phyloP scores from a whole-genome alignment of 2,888 invertebrate species.

The Drosophila monieri region DNA sequence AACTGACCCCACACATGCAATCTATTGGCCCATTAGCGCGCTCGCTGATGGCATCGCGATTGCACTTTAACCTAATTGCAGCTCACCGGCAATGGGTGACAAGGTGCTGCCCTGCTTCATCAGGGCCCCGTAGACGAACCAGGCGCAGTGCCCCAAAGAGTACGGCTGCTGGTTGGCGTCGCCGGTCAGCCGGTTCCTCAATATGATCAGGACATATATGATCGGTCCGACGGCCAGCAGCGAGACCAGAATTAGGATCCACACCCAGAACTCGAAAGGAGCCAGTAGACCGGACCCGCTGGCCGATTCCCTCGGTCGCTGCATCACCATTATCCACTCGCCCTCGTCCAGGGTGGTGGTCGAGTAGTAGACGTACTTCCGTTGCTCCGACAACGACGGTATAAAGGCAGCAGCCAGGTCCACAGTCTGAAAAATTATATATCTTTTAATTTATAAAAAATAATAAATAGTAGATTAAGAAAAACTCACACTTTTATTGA shows the following conservation, averaged over 20 bases:
- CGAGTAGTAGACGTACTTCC: conserved; percentile 86
- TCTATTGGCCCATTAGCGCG: conserved; percentile 18
- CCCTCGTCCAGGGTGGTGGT: conserved; percentile 88
- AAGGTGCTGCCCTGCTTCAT: conserved; percentile 94
- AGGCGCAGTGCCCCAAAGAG: conserved; percentile 89
- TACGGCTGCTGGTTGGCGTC: conserved; percentile 86
- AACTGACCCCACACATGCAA: conserved; percentile 56
- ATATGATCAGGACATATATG: conserved; percentile 88
- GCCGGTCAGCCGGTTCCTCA: conserved; percentile 87
- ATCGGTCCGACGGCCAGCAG: conserved; percentile 91
- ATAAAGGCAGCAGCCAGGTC: conserved; percentile 92
- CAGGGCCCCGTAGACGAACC: conserved; percentile 93
- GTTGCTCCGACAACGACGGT: conserved; percentile 87
- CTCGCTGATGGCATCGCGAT: conserved; percentile 63
- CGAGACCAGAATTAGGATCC: conserved; percentile 90
- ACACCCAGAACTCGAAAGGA: conserved; percentile 90
- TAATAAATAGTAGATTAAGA: background rate
- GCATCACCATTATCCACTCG: conserved; percentile 91
- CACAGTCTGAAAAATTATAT: conserved; percentile 85
- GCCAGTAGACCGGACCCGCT: conserved; percentile 92
- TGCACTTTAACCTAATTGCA: conserved; percentile 46
- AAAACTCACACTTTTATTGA: conserved; percentile 83
- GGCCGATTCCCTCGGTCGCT: conserved; percentile 91
- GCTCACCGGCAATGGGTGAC: conserved; percentile 91
- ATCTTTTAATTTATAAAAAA: background rate